Percentiles rank a stretch among this genome's conserved stretches.
These are phyloP conservation scores for Alcis repandata DNA, from an alignment of 2,888 invertebrate species.

Conservation along the genomic window DNA sequence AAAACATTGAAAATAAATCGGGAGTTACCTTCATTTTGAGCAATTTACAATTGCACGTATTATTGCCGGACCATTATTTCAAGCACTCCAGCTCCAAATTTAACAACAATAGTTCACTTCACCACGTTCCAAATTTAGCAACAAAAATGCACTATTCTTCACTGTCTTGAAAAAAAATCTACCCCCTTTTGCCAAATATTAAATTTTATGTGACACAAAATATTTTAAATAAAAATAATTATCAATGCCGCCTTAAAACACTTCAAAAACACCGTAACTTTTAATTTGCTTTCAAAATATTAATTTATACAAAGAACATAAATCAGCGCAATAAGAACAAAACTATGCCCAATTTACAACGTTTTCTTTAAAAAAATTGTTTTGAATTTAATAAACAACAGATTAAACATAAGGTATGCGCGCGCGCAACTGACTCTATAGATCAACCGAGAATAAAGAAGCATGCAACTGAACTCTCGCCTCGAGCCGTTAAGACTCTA, in stretches of 20 bases:
- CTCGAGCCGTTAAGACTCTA: neutral
- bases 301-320: no score
- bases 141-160: neutral
- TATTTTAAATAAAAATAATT: neutral
- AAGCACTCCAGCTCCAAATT: neutral
- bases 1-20: neutral
- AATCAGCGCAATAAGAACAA: no score
- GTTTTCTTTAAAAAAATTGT: no score
- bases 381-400: neutral
- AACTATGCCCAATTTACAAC: no score
- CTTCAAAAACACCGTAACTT: neutral
- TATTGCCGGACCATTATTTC: neutral
- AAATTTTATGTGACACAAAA: neutral
- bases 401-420: neutral
- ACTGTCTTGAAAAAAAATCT: neutral
- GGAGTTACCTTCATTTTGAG: slow-evolving; percentile 5
- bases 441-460: neutral
- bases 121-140: no score
- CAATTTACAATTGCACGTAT: neutral
- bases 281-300: neutral
- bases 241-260: neutral
- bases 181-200: neutral
- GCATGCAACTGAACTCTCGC: neutral
- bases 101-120: no score
- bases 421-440: neutral